These are phyloP conservation scores for Periophthalmus magnuspinnatus DNA, from an alignment of 2,797 vertebrate genomes.

Conservation along the genomic window DNA sequence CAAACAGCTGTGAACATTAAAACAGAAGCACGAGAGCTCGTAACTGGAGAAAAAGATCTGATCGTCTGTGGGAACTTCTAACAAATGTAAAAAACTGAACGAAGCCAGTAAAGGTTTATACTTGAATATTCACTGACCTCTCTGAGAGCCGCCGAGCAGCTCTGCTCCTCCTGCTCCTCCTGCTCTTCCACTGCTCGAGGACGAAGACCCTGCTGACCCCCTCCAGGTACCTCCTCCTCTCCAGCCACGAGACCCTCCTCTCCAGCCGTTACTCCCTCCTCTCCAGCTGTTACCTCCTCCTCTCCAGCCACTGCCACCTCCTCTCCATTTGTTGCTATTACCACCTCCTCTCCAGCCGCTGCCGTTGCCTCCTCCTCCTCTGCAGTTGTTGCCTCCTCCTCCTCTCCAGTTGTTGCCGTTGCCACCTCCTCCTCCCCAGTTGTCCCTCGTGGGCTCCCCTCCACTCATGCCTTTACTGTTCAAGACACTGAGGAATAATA, in stretches of 20 bases:
- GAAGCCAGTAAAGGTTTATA: too few species aligned
- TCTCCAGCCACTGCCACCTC: slow-evolving; percentile 17
- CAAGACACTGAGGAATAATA: too few species aligned
- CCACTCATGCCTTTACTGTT: slow-evolving; percentile 3
- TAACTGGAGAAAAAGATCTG: background rate
- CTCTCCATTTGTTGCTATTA: slow-evolving; percentile 1
- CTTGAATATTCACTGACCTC: slow-evolving; percentile 39
- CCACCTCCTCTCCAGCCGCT: slow-evolving; percentile 31
- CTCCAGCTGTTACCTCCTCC: slow-evolving; percentile 15
- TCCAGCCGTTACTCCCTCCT: slow-evolving; percentile 35
- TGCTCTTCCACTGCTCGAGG: slow-evolving; percentile 20
- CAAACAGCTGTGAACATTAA: slow-evolving; percentile 34
- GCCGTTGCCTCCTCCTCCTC: background rate
- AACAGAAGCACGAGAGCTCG: background rate
- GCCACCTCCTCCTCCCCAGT: slow-evolving; percentile 26
- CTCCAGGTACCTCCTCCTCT: slow-evolving; percentile 42
- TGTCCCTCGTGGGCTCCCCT: background rate
- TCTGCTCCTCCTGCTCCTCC: slow-evolving; percentile 36
- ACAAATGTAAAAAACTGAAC: background rate
- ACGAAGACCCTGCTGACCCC: slow-evolving; percentile 16
- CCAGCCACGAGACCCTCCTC: slow-evolving; percentile 46
- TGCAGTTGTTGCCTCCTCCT: slow-evolving; percentile 22
- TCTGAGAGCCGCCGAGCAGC: slow-evolving; percentile 21
- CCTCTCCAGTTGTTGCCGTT: slow-evolving; percentile 20
- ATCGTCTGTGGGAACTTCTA: background rate